A percentile compares a stretch with the other conserved stretches of the same genome.
phyloP scores from a whole-genome alignment of 2,888 invertebrate species.

The Mythimna loreyi region DNA sequence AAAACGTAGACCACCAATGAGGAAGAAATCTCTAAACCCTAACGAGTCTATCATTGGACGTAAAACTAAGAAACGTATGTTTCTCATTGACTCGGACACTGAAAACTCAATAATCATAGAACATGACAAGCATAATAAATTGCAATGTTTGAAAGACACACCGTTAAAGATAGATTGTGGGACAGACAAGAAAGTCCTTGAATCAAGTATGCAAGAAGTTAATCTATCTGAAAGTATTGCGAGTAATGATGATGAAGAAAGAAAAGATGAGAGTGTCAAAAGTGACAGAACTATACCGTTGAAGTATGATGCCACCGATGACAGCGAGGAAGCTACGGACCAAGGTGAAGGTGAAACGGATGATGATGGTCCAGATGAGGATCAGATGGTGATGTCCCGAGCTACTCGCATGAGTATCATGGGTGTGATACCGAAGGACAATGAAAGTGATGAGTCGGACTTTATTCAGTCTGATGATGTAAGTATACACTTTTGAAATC shows the following conservation, averaged over 20 bases:
- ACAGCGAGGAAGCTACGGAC: slow-evolving; percentile 27
- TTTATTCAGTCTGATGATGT: slow-evolving; percentile 87
- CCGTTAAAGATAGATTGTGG: slow-evolving; percentile 75
- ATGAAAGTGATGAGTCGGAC: slow-evolving; percentile 86
- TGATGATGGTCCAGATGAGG: slow-evolving; percentile 80
- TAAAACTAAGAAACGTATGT: slow-evolving; percentile 81
- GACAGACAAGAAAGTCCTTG: slow-evolving; percentile 35
- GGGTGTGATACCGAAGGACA: slow-evolving; percentile 83
- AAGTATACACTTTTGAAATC: slow-evolving; percentile 60
- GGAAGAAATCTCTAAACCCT: slow-evolving; percentile 65
- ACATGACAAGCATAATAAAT: slow-evolving; percentile 78
- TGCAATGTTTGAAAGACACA: slow-evolving; percentile 81
- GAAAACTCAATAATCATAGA: slow-evolving; percentile 85
- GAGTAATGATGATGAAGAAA: slow-evolving; percentile 12
- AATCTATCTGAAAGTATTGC: background rate
- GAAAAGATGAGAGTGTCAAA: slow-evolving; percentile 16
- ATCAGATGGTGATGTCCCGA: slow-evolving; percentile 85
- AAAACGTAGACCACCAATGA: slow-evolving; percentile 69
- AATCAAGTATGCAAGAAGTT: slow-evolving; percentile 52
- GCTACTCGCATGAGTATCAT: slow-evolving; percentile 89
- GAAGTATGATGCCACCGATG: slow-evolving; percentile 36
- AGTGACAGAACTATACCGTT: slow-evolving; percentile 31
- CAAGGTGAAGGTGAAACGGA: slow-evolving; percentile 61
- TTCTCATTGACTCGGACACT: slow-evolving; percentile 82
- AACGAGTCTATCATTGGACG: slow-evolving; percentile 72